phyloP scores from a whole-genome alignment of 2,113 vertebrate genomes.

The Ciconia stormi region DNA sequence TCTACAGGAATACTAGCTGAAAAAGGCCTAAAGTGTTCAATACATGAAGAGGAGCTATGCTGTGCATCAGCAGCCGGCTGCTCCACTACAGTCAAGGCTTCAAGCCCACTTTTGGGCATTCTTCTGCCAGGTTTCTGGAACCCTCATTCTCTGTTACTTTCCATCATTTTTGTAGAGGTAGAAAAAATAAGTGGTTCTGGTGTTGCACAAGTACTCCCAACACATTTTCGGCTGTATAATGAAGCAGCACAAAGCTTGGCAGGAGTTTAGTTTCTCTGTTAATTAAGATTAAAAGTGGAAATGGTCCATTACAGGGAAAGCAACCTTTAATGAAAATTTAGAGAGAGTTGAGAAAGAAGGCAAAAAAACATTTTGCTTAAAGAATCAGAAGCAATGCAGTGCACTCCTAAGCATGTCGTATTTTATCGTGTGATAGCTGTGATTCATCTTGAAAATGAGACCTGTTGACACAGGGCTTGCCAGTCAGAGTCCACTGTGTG shows the following conservation, averaged over 20 bases:
- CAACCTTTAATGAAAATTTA: background rate
- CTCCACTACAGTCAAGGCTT: background rate
- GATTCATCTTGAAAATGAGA: background rate
- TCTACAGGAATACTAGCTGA: background rate
- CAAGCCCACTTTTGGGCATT: background rate
- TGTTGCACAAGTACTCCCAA: background rate
- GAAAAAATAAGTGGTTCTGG: background rate
- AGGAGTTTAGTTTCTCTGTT: background rate
- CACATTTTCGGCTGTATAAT: background rate
- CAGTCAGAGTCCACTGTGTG: background rate
- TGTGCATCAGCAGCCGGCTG: accelerated
- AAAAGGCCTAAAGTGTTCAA: accelerated
- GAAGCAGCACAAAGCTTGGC: background rate
- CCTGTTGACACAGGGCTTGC: background rate
- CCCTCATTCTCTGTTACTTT: background rate
- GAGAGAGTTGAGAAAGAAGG: background rate
- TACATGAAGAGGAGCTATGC: background rate
- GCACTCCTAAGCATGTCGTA: accelerated
- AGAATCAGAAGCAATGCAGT: background rate
- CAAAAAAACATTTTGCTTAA: background rate
- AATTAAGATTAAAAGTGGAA: slow-evolving; percentile 19
- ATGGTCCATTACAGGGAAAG: background rate
- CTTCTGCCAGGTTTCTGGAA: background rate
- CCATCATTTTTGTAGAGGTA: background rate
- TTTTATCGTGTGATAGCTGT: accelerated